phyloP scores from a whole-genome alignment of 2,113 vertebrate genomes.

The Recurvirostra avosetta region DNA sequence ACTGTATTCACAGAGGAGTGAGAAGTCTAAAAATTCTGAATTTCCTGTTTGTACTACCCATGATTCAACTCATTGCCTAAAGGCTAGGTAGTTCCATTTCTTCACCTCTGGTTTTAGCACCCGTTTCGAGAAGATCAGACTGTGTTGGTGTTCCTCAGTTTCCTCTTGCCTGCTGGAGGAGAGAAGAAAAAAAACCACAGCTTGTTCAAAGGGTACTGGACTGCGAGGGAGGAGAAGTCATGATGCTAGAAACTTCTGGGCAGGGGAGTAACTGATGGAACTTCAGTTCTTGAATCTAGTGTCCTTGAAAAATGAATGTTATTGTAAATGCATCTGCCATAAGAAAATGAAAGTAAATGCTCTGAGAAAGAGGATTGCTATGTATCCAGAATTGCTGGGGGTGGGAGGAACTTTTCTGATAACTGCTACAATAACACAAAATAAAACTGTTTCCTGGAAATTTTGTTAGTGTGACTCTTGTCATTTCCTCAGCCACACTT shows the following conservation, averaged over 20 bases:
- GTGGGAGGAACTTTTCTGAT: not conserved
- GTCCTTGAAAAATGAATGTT: not conserved
- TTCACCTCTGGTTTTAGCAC: not conserved
- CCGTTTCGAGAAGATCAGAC: not conserved
- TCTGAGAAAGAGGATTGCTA: not conserved
- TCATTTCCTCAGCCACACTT: not conserved
- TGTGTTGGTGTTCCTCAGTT: not conserved
- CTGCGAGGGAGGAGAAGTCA: not conserved
- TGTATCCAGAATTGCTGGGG: not conserved
- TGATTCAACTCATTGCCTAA: not conserved
- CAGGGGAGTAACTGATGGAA: not conserved
- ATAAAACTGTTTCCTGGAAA: not conserved
- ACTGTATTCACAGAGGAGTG: not conserved
- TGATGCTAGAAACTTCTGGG: not conserved
- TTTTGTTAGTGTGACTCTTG: not conserved
- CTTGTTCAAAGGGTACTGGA: not conserved
- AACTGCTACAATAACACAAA: not conserved
- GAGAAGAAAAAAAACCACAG: rapidly evolving
- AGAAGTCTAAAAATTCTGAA: not conserved
- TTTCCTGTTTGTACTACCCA: not conserved
- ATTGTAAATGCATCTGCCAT: rapidly evolving
- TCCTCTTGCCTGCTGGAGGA: not conserved
- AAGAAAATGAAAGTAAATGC: not conserved
- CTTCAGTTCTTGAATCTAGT: not conserved
- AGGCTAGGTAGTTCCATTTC: not conserved